Evolutionary conservation across 2,797 vertebrate species (phyloP).

Genomic region (Poliocrania exsul): DNA sequence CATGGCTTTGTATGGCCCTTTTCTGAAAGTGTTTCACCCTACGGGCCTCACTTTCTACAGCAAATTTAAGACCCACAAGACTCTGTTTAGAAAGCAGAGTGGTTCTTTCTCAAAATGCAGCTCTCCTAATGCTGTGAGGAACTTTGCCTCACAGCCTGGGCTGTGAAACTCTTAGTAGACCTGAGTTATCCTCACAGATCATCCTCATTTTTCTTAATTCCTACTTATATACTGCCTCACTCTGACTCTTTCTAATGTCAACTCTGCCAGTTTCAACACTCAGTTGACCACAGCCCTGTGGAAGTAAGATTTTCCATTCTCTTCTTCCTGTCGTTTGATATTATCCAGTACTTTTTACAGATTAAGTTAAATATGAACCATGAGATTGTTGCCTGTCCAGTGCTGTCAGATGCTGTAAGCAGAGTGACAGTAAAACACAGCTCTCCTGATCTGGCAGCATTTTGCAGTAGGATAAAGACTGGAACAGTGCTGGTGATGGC

Average conservation of each 20-base stretch:
- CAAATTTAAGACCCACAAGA: neutral
- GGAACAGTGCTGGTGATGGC: neutral
- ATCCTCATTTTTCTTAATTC: neutral
- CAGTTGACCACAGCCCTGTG: neutral
- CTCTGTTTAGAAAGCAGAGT: neutral
- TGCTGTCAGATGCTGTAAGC: neutral
- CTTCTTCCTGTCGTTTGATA: neutral
- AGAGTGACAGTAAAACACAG: neutral
- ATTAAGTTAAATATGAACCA: neutral
- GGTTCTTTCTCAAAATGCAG: neutral
- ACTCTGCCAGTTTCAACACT: neutral
- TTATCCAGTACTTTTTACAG: neutral
- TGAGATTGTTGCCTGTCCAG: neutral
- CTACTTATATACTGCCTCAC: neutral
- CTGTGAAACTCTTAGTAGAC: neutral
- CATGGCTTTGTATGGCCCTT: neutral
- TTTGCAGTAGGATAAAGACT: neutral
- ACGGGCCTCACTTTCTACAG: neutral
- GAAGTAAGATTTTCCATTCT: conserved; percentile 9
- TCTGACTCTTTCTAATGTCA: neutral
- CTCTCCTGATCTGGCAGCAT: neutral
- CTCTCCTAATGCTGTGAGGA: neutral
- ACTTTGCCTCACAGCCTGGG: neutral
- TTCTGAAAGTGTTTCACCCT: neutral
- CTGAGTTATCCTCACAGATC: neutral